Base-by-base conservation (phyloP, 2,888 invertebrate species). In the Lycophotia porphyrea region DNA sequence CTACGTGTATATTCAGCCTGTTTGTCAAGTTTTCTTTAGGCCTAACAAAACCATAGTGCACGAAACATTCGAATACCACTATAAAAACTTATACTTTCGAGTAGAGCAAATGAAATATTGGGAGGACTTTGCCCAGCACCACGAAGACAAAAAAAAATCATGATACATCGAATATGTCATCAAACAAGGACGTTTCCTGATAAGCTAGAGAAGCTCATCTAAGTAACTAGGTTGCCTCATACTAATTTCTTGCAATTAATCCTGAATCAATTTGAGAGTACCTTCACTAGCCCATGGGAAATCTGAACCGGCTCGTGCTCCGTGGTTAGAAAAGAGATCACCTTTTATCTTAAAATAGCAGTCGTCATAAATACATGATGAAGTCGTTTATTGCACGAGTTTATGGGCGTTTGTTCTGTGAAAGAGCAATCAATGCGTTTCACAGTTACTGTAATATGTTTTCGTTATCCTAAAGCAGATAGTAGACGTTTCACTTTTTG, bases 331-430 rank as follows among this genome's bases (percentile, higher is more conserved):
- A 31, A 34, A n/a, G 49, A 70, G 49, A 82, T 83, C 67, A 74
- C 75, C 58, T 75, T 79, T 79, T 60, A 79, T 75, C 84, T 82
- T 64, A 82, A 82, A 83, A 82, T 79, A 83, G 65, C 70, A 27
- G 42, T 75, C 55, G 71, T 72, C 71, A 82, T 79, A 75, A 83
- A 82, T 70, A 75, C 34, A 39, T 63, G 44, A 78, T 78, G 78
- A 49, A 74, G 70, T 63, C 18, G 47, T 83, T 83, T 78, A 82
- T 75, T 66, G 63, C 61, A 5, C 5, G 31, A 44, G 49, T 83
- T 75, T 75, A 83, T 72, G 71, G 61, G 65, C 83, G 61, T 82
- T 82, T 69, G 81, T 78, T 82, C 58, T 21, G 69, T 66, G 49
- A 61, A 76, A 68, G 69, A 78, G 67, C 70, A 74, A 71, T 81